Percentiles rank a stretch among this genome's conserved stretches.
Conservation (phyloP, 2,888 invertebrate species). For the Leptopilina drosophilae region DNA sequence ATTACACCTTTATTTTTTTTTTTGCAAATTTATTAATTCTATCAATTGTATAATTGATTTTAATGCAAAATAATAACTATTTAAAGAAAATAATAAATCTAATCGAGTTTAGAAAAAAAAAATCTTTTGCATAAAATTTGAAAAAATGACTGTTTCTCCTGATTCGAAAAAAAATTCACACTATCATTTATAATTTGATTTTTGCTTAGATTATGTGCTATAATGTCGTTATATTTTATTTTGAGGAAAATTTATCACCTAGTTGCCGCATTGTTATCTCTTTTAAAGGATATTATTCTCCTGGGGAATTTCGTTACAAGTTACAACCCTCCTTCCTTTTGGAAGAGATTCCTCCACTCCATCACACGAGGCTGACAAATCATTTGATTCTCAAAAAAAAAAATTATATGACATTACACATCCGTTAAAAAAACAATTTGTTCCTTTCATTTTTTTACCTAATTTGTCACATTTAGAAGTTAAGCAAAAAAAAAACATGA, state of each 20-base stretch:
- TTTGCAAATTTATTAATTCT: no score
- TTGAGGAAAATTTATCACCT: constrained; percentile 3
- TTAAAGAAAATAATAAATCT: no score
- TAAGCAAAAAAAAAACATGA: not conserved
- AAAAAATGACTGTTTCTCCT: no score
- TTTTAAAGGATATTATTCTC: constrained; percentile 11
- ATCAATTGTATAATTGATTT: no score
- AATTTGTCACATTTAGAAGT: no score
- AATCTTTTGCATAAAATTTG: no score
- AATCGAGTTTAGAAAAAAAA: no score
- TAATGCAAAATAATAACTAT: no score
- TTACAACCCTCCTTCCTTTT: constrained; percentile 16
- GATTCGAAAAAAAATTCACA: no score
- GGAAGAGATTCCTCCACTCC: not conserved
- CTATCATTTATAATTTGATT: no score
- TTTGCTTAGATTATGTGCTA: not conserved
- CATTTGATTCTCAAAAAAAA: constrained; percentile 3
- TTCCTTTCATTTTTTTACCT: not conserved
- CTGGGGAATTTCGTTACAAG: constrained; percentile 24
- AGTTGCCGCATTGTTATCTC: constrained; percentile 20
- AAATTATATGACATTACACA: constrained; percentile 25
- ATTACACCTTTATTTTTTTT: no score
- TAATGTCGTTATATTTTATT: not conserved
- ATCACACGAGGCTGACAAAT: constrained; percentile 14
- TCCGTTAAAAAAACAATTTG: not conserved